A percentile compares a stretch with the other conserved stretches of the same genome.
phyloP scores from a whole-genome alignment of 2,888 invertebrate species.

The Falcaria lacertinaria region DNA sequence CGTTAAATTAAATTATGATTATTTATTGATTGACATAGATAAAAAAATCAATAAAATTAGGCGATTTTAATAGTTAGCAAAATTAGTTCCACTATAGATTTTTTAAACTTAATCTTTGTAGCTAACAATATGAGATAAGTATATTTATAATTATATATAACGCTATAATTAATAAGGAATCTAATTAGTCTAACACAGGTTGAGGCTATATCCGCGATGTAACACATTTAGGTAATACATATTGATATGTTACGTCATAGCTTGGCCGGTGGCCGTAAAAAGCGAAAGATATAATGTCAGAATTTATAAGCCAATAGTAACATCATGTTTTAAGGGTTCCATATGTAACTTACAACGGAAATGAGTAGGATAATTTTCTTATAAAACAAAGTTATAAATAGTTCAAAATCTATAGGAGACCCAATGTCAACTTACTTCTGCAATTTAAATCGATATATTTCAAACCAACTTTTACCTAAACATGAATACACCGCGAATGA shows the following conservation, averaged over 20 bases:
- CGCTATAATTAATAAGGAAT: slow-evolving; percentile 60
- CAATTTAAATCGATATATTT: neutral
- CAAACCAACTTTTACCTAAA: slow-evolving; percentile 7
- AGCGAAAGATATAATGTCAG: neutral
- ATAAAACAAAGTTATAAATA: too few species aligned
- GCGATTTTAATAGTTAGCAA: slow-evolving; percentile 36
- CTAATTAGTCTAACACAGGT: slow-evolving; percentile 53
- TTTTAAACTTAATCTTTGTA: slow-evolving; percentile 49
- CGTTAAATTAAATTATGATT: too few species aligned
- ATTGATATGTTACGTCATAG: slow-evolving; percentile 24
- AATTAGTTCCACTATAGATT: slow-evolving; percentile 49
- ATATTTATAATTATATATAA: slow-evolving; percentile 41
- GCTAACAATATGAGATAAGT: slow-evolving; percentile 69
- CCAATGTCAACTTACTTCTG: too few species aligned
- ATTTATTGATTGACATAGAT: too few species aligned
- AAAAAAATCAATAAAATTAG: too few species aligned
- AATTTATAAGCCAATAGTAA: too few species aligned
- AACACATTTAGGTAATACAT: slow-evolving; percentile 23
- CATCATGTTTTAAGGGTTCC: too few species aligned
- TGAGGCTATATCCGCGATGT: slow-evolving; percentile 36
- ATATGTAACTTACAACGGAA: too few species aligned
- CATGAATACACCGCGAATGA: slow-evolving; percentile 22
- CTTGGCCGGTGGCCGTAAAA: neutral
- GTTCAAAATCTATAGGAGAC: too few species aligned
- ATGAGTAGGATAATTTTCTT: too few species aligned